Base-by-base conservation (phyloP, 2,113 vertebrate genomes). In the Speoplatyrhinus poulsoni region DNA sequence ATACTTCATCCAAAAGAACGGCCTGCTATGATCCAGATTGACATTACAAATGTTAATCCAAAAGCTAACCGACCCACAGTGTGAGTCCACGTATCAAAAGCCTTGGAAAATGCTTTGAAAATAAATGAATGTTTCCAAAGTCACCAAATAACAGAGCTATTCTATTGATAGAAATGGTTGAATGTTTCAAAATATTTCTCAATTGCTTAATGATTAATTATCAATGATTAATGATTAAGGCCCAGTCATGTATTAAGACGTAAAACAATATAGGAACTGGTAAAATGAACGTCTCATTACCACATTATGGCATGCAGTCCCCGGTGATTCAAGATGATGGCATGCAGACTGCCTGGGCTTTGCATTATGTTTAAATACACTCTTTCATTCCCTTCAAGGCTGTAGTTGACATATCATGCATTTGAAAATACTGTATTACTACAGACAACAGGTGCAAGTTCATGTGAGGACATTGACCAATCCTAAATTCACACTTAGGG, bases 391-490 rank as follows among this genome's bases (percentile, higher is more conserved):
- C 65, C 46, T 69, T 66, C 61, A n/a, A 60, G 12, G 0, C 19
- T 82, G 79, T 26, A 26, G 26, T 77, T 86, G 75, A 68, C 55
- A 67, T 57, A 74, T 85, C 67, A 13, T 60, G 64, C 63, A 50
- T 33, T 58, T 73, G 62, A 59, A 1, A 13, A 67, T 60, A 49
- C 76, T 76, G 67, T 62, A 49, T 79, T 76, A 86, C 70, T 81
- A 33, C 79, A 80, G 62, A 74, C 15, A 56, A 57, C 52, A n/a
- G 32, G 12, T 10, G 16, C n/a, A 54, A 58, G 64, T 74, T 81
- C 75, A 69, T 19, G 58, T 46, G 67, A 62, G 46, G 75, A 74
- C 57, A 70, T 75, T 67, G 61, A 49, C 65, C 41, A 71, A 62
- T 64, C 1, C 9, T 59, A 57, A 1, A 65, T 59, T 54, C 36